Conservation (phyloP, 2,888 invertebrate species). For the Miltochrista miniata region DNA sequence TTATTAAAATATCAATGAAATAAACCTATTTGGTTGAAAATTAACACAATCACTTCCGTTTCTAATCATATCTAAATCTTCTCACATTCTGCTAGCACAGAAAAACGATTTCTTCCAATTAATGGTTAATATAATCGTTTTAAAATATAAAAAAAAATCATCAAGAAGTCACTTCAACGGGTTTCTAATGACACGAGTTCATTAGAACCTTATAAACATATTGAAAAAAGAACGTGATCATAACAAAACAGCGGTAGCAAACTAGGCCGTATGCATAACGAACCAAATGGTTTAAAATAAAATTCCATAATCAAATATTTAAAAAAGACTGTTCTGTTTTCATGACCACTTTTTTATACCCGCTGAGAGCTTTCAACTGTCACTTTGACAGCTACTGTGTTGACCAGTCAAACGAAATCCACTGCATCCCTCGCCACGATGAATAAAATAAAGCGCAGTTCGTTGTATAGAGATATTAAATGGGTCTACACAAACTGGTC, state of each 20-base stretch:
- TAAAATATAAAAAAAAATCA: background rate
- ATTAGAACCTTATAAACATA: background rate
- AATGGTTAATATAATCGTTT: slow-evolving; percentile 1
- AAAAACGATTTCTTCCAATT: background rate
- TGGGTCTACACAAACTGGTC: slow-evolving; percentile 41
- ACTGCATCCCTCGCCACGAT: slow-evolving; percentile 9
- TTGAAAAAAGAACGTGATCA: background rate
- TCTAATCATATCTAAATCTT: background rate
- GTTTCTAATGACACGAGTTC: slow-evolving; percentile 4
- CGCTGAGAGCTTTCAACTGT: slow-evolving; percentile 55
- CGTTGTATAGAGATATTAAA: slow-evolving; percentile 18
- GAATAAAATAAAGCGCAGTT: slow-evolving; percentile 12
- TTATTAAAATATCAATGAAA: background rate
- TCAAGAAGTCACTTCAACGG: slow-evolving; percentile 3
- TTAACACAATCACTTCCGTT: background rate
- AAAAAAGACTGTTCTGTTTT: slow-evolving; percentile 34
- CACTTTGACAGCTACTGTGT: slow-evolving; percentile 54
- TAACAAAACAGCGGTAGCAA: slow-evolving; percentile 1
- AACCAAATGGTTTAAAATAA: slow-evolving; percentile 21
- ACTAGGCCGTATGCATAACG: slow-evolving; percentile 11
- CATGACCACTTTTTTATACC: slow-evolving; percentile 43
- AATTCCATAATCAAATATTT: slow-evolving; percentile 32
- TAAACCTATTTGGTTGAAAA: background rate
- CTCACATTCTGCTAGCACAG: background rate
- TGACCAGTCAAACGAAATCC: slow-evolving; percentile 34